Base-by-base conservation (phyloP, 2,888 invertebrate genomes). In the Stenoptilia bipunctidactyla region DNA sequence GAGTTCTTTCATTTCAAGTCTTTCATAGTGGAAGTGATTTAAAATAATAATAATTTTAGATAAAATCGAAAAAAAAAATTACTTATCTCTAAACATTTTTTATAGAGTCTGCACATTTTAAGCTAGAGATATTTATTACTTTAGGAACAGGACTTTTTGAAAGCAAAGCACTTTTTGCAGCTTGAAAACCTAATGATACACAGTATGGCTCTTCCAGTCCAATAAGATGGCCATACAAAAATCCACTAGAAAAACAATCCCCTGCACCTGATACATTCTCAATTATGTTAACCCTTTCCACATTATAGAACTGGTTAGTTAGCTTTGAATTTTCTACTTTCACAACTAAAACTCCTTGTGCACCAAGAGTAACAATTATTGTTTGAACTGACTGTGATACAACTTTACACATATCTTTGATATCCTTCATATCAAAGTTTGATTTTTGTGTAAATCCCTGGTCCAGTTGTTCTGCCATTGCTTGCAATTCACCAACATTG, bases 251-350 rank as follows among this genome's bases (percentile, higher is more conserved):
- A 54, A 90, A 89, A 61, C 92, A 92, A 58, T 94, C 94, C 1
- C 93, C 93, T 13, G 93, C 92, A 2, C 93, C 94, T n/a, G 92
- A 92, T 0, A 92, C 92, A 74, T 89, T 93, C 38, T 87, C 83
- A 10, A 92, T 66, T 38, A 76, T 53, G 41, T 62, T 42, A 30
- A 86, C 44, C 43, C 58, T 51, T 48, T 68, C 45, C 2, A 68
- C 69, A 38, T 74, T 67, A 59, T 88, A 89, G 20, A 56, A 54
- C 34, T 48, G 39, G 33, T 15, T 42, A 39, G n/a, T 43, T 27
- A 37, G 8, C 8, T 20, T 20, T 8, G 20, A 20, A 8, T 8
- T 43, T 37, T 13, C 15, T 42, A 15, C 25, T 35, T 30, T 52
- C 14, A 4, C 14, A 34, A 12, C 13, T 14, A 34, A 46, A 8